These are phyloP conservation scores for Colaptes auratus DNA, from an alignment of 2,113 vertebrate species.

Conservation along the genomic window DNA sequence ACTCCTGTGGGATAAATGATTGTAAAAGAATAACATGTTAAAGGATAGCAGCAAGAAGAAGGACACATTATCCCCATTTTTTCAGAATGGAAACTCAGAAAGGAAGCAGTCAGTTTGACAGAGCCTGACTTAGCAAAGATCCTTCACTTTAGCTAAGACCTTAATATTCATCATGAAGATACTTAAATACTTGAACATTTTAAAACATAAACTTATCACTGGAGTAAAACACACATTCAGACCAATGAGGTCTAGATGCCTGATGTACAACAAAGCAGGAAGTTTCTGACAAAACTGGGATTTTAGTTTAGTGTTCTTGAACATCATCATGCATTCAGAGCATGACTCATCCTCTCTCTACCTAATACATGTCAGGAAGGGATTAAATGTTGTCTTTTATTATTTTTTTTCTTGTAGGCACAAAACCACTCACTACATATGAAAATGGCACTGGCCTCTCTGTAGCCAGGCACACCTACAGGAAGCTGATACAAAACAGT, in stretches of 20 bases:
- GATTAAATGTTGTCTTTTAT: background rate
- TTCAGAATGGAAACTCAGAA: background rate
- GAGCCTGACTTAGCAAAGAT: background rate
- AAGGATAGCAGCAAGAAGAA: background rate
- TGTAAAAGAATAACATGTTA: background rate
- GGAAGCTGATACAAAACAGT: background rate
- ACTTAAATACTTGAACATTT: background rate
- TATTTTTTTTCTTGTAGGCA: background rate
- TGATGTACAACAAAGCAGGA: background rate
- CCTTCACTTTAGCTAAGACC: background rate
- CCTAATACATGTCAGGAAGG: background rate
- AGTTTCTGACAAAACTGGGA: background rate
- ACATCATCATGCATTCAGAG: background rate
- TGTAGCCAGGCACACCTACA: background rate
- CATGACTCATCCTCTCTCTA: background rate
- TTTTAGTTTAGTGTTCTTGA: background rate
- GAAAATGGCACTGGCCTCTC: background rate
- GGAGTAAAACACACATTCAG: background rate
- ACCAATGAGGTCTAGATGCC: background rate
- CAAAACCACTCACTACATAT: background rate
- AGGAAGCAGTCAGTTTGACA: background rate
- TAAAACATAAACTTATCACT: background rate
- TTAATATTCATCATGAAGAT: background rate
- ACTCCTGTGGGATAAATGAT: background rate
- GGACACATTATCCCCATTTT: background rate